Percentiles rank a stretch among this genome's conserved stretches.
Conservation (phyloP, 2,113 vertebrate species). For the Chaetodon auriga region DNA sequence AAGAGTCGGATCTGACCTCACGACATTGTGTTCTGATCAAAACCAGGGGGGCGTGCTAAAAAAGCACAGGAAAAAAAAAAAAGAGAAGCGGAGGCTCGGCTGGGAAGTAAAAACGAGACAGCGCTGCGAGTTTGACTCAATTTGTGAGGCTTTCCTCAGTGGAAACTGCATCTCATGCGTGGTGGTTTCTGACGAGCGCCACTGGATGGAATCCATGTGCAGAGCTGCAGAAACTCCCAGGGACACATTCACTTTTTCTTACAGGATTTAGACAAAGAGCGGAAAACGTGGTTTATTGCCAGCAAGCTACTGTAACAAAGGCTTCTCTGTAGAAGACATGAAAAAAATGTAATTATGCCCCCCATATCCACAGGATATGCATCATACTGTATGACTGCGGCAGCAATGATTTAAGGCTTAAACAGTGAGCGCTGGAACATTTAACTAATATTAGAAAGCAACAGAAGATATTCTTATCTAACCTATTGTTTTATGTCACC, state of each 20-base stretch:
- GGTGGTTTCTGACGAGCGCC: conserved; percentile 57
- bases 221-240: conserved; percentile 60
- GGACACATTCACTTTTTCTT: conserved; percentile 53
- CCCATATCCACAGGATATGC: conserved; percentile 46
- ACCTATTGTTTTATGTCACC: not conserved
- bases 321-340: conserved; percentile 65
- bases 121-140: conserved; percentile 46
- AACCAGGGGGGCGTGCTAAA: conserved; percentile 79
- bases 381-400: not conserved
- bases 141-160: conserved; percentile 74
- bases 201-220: conserved; percentile 64
- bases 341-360: conserved; percentile 26
- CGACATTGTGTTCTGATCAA: conserved; percentile 79
- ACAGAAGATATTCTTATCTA: no score
- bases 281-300: conserved; percentile 67
- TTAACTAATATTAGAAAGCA: not conserved
- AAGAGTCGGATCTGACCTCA: conserved; percentile 78
- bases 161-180: conserved; percentile 76
- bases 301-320: conserved; percentile 74
- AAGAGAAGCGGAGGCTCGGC: conserved; percentile 54
- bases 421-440: not conserved
- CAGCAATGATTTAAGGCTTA: not conserved
- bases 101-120: conserved; percentile 59
- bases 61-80: conserved; percentile 27
- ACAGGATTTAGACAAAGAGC: conserved; percentile 71